These are phyloP conservation scores for Eremophila alpestris DNA, from an alignment of 2,797 vertebrate species.

Conservation along the genomic window DNA sequence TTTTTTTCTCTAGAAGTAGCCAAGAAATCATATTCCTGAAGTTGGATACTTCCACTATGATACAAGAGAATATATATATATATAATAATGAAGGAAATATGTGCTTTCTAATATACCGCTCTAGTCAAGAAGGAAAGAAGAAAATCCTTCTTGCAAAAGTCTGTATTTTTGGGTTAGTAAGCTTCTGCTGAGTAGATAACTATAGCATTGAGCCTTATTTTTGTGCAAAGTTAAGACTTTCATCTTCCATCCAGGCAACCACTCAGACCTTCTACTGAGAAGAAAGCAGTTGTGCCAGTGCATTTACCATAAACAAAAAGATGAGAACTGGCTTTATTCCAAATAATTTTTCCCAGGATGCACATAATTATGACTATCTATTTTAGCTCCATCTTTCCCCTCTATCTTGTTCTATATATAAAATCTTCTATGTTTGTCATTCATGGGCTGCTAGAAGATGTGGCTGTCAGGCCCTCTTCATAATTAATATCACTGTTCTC, in stretches of 20 bases:
- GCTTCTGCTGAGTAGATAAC: background rate
- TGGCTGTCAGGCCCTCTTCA: background rate
- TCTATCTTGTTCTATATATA: background rate
- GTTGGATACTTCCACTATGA: background rate
- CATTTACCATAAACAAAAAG: background rate
- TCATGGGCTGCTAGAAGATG: background rate
- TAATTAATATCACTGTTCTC: background rate
- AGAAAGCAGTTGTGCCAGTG: background rate
- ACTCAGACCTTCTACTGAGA: background rate
- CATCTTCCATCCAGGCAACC: background rate
- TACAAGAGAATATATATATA: background rate
- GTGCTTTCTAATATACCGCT: background rate
- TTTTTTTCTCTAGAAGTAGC: background rate
- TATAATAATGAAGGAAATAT: background rate
- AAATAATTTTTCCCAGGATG: conserved; percentile 2
- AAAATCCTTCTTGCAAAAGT: background rate
- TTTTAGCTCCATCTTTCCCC: background rate
- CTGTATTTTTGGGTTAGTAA: background rate
- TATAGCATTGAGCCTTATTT: background rate
- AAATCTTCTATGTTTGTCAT: background rate
- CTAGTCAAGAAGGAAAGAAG: background rate
- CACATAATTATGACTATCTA: background rate
- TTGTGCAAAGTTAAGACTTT: conserved; percentile 1
- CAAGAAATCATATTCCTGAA: background rate
- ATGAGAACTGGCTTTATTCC: conserved; percentile 11